These are phyloP conservation scores for Zaprionus africanus DNA, from an alignment of 1,140 invertebrate genomes.

Conservation along the genomic window DNA sequence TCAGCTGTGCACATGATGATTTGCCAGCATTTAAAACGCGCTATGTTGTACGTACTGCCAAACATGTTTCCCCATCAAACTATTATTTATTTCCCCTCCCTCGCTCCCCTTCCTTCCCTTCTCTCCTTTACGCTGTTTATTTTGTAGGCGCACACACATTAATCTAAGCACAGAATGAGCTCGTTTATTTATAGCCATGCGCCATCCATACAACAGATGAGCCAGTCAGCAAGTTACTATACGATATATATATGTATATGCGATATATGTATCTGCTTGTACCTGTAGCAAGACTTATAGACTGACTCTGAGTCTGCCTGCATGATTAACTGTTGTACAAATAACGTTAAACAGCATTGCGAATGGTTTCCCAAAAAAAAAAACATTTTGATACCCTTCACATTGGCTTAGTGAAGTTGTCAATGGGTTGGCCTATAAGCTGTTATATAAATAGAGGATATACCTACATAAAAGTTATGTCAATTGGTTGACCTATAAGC, in stretches of 20 bases:
- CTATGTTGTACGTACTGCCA: slow-evolving; percentile 19
- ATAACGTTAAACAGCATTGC: slow-evolving; percentile 10
- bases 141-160: slow-evolving; percentile 51
- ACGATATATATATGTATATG: neutral
- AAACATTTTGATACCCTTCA: slow-evolving; percentile 25
- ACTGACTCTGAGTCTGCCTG: slow-evolving; percentile 33
- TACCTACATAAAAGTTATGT: neutral
- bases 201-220: slow-evolving; percentile 42
- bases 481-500: neutral
- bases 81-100: slow-evolving; percentile 15
- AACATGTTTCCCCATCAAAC: slow-evolving; percentile 40
- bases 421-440: slow-evolving; percentile 1
- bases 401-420: slow-evolving; percentile 4
- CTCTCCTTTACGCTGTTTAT: neutral
- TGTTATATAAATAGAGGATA: neutral
- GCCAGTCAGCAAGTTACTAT: slow-evolving; percentile 30
- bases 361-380: slow-evolving; percentile 20
- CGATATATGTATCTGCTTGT: slow-evolving; percentile 11
- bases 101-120: neutral
- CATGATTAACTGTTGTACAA: slow-evolving; percentile 69
- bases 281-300: slow-evolving; percentile 32
- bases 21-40: slow-evolving; percentile 33
- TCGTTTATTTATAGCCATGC: slow-evolving; percentile 72
- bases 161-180: slow-evolving; percentile 52
- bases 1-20: slow-evolving; percentile 26